Evolutionary conservation across 1,140 invertebrate genomes (phyloP).

Genomic region (Drosophila azteca): DNA sequence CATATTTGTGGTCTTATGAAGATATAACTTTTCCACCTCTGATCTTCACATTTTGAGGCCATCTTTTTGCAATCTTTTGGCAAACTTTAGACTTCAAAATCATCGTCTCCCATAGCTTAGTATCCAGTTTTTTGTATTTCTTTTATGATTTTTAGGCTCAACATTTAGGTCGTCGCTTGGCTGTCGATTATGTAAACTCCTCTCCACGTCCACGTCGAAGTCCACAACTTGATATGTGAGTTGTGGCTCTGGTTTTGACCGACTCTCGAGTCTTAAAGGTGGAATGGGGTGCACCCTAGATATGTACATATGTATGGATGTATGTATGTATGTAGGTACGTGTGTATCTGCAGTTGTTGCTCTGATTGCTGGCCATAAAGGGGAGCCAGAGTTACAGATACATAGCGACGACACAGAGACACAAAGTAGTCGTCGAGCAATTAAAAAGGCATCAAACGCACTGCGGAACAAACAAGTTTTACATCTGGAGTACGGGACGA

Average conservation of each 20-base stretch:
- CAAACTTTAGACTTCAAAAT: conserved; percentile 21
- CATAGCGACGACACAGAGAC: background rate
- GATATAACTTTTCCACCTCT: no score
- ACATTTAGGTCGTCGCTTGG: conserved; percentile 27
- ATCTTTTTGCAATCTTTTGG: no score
- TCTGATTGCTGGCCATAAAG: background rate
- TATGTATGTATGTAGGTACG: no score
- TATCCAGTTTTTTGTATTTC: conserved; percentile 35
- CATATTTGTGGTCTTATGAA: no score
- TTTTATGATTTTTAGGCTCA: background rate
- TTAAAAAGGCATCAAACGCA: conserved; percentile 54
- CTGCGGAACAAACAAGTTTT: conserved; percentile 46
- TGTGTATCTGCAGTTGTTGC: background rate
- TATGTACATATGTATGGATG: background rate
- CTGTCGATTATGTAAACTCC: conserved; percentile 30
- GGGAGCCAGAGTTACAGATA: no score
- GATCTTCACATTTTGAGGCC: no score
- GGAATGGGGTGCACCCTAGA: conserved; percentile 13
- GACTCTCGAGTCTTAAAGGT: conserved; percentile 4
- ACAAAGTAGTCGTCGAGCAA: conserved; percentile 38
- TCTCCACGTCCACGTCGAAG: background rate
- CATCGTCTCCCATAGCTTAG: conserved; percentile 20
- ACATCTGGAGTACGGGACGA: conserved; percentile 7
- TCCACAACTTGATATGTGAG: conserved; percentile 19
- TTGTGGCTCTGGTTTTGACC: conserved; percentile 11